Evolutionary conservation across 2,888 invertebrate species (phyloP), one percentile per base, ranked within the genome.

Genomic region (Bhutanitis thaidina): DNA sequence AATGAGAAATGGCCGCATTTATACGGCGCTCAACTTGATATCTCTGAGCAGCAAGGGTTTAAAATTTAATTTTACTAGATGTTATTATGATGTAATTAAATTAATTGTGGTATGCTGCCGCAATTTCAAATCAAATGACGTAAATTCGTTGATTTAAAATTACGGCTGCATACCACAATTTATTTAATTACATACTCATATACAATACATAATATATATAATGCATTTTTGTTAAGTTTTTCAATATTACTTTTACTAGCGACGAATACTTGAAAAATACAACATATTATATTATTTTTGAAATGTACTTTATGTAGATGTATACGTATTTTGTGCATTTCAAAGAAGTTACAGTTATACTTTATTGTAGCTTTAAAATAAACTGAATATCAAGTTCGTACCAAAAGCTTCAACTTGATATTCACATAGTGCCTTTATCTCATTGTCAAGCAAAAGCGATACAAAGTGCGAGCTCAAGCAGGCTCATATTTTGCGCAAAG

Each of bases 1-100:
- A 83, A 87, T 87, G 87, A 89, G 86, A 88, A 84, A 89, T 85
- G 75, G 77, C 69, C 71, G 68, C 84, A 85, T 85, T 88, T 79
- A 84, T 86, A 80, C 74, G 69, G 70, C 75, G 80, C 76, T 82
- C 83, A 80, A 85, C 80, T 78, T 83, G 84, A 86, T 87, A 86
- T 81, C 85, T 78, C 70, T 62, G 57, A 69, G 69, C 69, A 64
- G 67, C 67, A 64, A 80, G 82, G 85, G 83, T 76, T 75, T 76
- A 62, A 74, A 86, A 86, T 87, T 88, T 83, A 87, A 88, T 88
- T 86, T 82, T 63, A 72, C 74, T 73, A 73, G 75, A 74, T 67
- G 77, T 71, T 71, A 77, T 80, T 77, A 80, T 73, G 74, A 71
- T 65, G 74, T 74, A 68, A 85, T 87, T 83, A 82, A 81, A 78